Evolutionary conservation across 2,113 vertebrate species (phyloP).

Genomic region (Urocitellus parryii): DNA sequence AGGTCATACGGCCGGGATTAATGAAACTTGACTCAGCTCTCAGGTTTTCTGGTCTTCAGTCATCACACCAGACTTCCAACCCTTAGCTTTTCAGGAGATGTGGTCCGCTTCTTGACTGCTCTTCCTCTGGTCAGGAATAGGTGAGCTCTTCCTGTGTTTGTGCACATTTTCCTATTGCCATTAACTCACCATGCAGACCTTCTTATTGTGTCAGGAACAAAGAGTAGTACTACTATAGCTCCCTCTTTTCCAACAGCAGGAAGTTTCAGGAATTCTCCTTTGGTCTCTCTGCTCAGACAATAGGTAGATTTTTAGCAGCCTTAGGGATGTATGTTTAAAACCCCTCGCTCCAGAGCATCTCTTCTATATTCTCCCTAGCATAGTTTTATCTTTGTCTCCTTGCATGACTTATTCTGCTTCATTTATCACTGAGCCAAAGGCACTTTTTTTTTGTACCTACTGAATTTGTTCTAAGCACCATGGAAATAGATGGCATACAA

Average conservation of each 20-base stretch:
- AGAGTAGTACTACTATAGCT: not conserved
- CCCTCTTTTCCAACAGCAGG: not conserved
- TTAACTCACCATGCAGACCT: not conserved
- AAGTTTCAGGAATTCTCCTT: not conserved
- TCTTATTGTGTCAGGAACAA: not conserved
- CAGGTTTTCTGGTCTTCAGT: not conserved
- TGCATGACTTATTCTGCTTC: not conserved
- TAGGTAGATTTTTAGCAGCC: not conserved
- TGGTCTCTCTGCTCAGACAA: not conserved
- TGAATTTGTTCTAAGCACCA: not conserved
- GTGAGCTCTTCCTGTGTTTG: not conserved
- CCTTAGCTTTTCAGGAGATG: not conserved
- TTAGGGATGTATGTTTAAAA: constrained; percentile 31
- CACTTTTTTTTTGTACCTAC: not conserved
- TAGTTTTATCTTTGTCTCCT: constrained; percentile 50
- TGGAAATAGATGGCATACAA: constrained; percentile 26
- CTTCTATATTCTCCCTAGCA: not conserved
- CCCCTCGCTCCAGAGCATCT: not conserved
- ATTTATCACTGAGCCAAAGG: constrained; percentile 57
- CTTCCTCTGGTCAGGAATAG: not conserved
- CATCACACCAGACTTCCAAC: not conserved
- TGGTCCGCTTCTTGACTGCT: not conserved
- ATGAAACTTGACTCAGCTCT: not conserved
- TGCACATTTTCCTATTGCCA: not conserved
- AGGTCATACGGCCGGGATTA: not conserved